These are phyloP conservation scores for Xestia c-nigrum DNA, from an alignment of 2,888 invertebrate species.

Conservation along the genomic window DNA sequence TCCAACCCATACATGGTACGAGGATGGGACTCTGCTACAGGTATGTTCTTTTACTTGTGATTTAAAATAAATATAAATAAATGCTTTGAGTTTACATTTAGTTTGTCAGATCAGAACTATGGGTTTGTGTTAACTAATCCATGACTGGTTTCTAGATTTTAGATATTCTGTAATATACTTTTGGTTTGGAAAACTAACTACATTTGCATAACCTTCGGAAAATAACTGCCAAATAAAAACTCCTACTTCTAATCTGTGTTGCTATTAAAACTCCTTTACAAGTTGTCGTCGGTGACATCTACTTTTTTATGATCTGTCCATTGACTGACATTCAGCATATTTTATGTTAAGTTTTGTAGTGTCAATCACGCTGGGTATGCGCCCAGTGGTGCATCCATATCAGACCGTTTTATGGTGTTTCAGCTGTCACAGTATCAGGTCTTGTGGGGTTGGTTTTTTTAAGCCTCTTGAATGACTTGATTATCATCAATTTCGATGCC, in stretches of 20 bases:
- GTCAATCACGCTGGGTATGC: too few species aligned
- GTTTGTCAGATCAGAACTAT: background rate
- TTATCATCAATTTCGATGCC: too few species aligned
- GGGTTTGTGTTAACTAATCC: background rate
- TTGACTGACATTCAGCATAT: too few species aligned
- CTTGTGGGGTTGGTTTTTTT: too few species aligned
- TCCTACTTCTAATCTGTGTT: background rate
- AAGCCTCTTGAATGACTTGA: too few species aligned
- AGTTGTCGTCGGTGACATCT: background rate
- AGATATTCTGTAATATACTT: background rate
- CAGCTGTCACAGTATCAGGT: too few species aligned
- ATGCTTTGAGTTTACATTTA: background rate
- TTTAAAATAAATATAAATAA: background rate
- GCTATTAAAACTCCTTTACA: too few species aligned
- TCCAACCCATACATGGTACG: constrained; percentile 93
- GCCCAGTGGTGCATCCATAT: too few species aligned
- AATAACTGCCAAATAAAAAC: background rate
- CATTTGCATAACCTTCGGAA: background rate
- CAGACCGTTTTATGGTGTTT: too few species aligned
- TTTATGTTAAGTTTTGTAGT: too few species aligned
- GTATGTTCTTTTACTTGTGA: constrained; percentile 71
- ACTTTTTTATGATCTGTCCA: background rate
- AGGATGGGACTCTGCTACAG: constrained; percentile 94
- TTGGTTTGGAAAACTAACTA: background rate
- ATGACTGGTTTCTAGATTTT: background rate